Conservation (phyloP, 1,140 invertebrate genomes). For the Coelopa frigida region DNA sequence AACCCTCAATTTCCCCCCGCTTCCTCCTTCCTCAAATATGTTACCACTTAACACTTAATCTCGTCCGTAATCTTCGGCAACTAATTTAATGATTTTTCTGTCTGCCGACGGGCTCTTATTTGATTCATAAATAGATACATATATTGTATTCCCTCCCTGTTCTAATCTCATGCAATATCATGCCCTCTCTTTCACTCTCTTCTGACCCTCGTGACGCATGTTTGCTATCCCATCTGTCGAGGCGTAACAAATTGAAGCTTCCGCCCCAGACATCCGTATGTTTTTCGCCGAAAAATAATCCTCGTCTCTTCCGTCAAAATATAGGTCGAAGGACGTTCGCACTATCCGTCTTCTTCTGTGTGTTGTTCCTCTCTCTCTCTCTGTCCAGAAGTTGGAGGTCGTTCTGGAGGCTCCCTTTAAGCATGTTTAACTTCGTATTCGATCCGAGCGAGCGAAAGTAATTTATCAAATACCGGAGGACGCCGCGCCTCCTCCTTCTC, state of each 20-base stretch:
- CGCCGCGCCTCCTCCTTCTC: neutral
- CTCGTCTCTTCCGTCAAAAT: neutral
- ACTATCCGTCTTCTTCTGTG: too few species aligned
- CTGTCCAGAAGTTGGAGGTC: too few species aligned
- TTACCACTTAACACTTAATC: slow-evolving; percentile 6
- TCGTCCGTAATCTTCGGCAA: slow-evolving; percentile 13
- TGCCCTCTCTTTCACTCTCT: too few species aligned
- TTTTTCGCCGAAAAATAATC: neutral
- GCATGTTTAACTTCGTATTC: too few species aligned
- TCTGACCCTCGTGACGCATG: too few species aligned
- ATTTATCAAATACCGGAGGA: slow-evolving; percentile 8
- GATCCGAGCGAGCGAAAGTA: slow-evolving; percentile 1
- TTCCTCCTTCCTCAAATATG: neutral
- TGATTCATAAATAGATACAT: neutral
- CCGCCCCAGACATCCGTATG: neutral
- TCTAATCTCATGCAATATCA: too few species aligned
- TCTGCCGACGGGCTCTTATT: too few species aligned
- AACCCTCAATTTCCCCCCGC: neutral
- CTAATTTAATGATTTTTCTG: slow-evolving; percentile 7
- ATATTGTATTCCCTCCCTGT: neutral
- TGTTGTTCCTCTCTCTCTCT: too few species aligned
- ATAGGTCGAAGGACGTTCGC: too few species aligned
- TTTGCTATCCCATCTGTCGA: slow-evolving; percentile 2
- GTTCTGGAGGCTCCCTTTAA: too few species aligned
- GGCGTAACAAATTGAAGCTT: slow-evolving; percentile 15